These are phyloP conservation scores for Sturnira hondurensis DNA, from an alignment of 2,113 vertebrate genomes.

Conservation along the genomic window DNA sequence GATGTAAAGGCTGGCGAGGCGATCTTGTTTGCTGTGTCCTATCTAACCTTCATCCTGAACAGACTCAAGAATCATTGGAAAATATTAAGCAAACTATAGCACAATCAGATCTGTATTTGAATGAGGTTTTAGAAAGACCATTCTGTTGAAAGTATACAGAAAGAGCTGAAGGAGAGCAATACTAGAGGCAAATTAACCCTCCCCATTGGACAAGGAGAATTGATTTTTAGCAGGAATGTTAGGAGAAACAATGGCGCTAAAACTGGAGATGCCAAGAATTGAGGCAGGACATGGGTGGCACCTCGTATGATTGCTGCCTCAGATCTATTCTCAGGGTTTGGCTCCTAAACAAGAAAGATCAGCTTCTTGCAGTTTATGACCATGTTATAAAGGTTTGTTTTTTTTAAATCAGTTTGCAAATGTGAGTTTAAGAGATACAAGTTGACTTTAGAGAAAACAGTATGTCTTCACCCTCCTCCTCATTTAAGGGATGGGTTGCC, in stretches of 20 bases:
- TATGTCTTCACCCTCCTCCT: background rate
- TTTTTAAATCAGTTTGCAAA: background rate
- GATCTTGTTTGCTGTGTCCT: background rate
- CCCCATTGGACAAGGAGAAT: background rate
- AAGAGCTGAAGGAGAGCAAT: background rate
- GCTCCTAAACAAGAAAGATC: background rate
- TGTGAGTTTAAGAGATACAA: background rate
- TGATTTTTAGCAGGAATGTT: background rate
- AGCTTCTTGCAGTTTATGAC: background rate
- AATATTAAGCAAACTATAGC: background rate
- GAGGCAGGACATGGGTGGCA: background rate
- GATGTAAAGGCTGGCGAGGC: background rate
- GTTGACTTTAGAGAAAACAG: background rate
- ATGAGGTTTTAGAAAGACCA: background rate
- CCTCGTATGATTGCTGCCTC: background rate
- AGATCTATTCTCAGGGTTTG: background rate
- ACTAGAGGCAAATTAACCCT: background rate
- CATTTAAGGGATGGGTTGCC: background rate
- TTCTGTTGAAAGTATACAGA: background rate
- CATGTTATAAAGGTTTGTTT: background rate
- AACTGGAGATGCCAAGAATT: background rate
- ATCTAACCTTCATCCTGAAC: background rate
- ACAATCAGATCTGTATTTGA: background rate
- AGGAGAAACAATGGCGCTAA: background rate
- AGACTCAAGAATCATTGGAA: background rate